Evolutionary conservation across 1,140 invertebrate genomes (phyloP).

Genomic region (Cyclargus thomasi): DNA sequence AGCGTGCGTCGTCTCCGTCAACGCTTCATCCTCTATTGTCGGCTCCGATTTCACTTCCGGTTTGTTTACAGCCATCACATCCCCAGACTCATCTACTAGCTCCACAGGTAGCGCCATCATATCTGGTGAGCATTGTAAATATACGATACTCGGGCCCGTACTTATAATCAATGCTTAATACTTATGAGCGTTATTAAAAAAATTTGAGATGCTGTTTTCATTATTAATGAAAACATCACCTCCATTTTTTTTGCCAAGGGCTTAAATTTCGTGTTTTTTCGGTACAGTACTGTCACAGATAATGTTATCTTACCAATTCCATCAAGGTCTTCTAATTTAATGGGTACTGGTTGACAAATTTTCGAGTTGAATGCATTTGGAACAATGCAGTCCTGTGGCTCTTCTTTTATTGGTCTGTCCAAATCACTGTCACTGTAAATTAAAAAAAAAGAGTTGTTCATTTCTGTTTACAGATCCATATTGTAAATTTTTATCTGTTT

Average conservation of each 20-base stretch:
- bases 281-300: too few species aligned
- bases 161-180: too few species aligned
- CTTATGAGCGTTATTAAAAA: too few species aligned
- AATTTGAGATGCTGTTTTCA: too few species aligned
- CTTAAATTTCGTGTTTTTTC: too few species aligned
- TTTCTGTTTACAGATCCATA: too few species aligned
- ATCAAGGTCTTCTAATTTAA: constrained; percentile 68
- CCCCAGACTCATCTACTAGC: constrained; percentile 55
- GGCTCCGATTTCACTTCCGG: constrained; percentile 55
- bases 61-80: constrained; percentile 45
- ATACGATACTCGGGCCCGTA: too few species aligned
- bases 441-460: constrained; percentile 27
- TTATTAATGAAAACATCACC: too few species aligned
- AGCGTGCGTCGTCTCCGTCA: constrained; percentile 82
- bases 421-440: constrained; percentile 46
- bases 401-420: constrained; percentile 56
- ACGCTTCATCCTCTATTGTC: constrained; percentile 68
- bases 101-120: constrained; percentile 68
- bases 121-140: too few species aligned
- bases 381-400: constrained; percentile 43
- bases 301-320: constrained; percentile 56
- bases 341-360: constrained; percentile 55
- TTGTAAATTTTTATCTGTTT: too few species aligned
- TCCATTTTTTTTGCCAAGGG: too few species aligned
- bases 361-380: constrained; percentile 41